Base-by-base conservation (phyloP, 2,797 vertebrate genomes). In the Parauchenoglanis ngamensis region DNA sequence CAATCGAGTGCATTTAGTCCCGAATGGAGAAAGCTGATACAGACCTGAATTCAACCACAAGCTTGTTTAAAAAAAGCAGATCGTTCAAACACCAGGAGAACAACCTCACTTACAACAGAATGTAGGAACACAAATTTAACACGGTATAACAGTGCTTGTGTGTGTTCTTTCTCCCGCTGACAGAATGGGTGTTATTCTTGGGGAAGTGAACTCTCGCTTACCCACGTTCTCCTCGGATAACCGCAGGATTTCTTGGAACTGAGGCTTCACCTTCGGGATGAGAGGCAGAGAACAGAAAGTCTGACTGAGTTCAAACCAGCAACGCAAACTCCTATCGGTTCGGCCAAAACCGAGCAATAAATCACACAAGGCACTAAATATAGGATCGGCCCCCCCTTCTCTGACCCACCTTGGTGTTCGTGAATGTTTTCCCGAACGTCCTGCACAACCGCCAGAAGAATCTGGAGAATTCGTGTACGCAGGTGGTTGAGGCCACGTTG, bases 401-500 rank as follows among this genome's bases (percentile, higher is more conserved):
- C 40, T 44, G 13, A 63, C 63, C 4, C 94, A 97, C 97, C 96
- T 97, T 97, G 92, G 98, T 97, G 95, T 99, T 99, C 31, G 98
- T 99, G 94, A 99, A 99, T 91, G 99, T 98, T 93, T 99, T 99
- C 89, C 98, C 98, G 88, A 99, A 99, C 1, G 98, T 99, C 91
- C 98, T 96, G 94, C 98, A 99, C 88, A 99, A 95, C 88, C 98
- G 96, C 98, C 98, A 99, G 95, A 99, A 99, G 95, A 99, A 99
- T 91, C 97, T 97, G 83, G 98, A 99, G 92, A 99, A 99, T 93
- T 99, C 98, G 83, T 99, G 98, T 80, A 99, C 98, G 77, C 97
- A 99, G 72, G 98, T 98, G 59, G 97, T 96, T 81, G 98, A 99
- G 54, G 97, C 95, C 90, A 99, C 98, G 52, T 99, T 99, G 92